These are phyloP conservation scores for Pollachius pollachius DNA, from an alignment of 2,113 vertebrate genomes.

Conservation along the genomic window DNA sequence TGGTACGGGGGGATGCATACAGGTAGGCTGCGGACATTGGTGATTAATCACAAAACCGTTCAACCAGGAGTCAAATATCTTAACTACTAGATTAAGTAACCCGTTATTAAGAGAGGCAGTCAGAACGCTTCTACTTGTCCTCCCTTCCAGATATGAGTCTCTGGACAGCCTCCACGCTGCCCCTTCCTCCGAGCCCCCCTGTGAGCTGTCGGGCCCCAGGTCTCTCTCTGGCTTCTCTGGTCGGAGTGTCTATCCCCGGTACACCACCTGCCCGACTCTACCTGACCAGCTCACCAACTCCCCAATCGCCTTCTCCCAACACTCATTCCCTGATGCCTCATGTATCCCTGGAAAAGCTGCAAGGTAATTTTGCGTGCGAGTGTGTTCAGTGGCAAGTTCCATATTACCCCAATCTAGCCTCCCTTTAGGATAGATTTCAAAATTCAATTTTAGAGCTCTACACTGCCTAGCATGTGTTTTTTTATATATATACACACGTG, in stretches of 20 bases:
- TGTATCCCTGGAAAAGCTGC: conserved; percentile 68
- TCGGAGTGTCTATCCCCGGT: conserved; percentile 43
- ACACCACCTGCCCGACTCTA: conserved; percentile 41
- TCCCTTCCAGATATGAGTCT: conserved; percentile 84
- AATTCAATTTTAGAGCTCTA: too few species aligned
- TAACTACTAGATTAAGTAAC: too few species aligned
- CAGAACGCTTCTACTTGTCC: neutral
- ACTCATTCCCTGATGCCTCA: neutral
- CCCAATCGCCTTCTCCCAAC: conserved; percentile 24
- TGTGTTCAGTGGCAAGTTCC: neutral
- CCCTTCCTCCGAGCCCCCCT: conserved; percentile 48
- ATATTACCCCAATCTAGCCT: too few species aligned
- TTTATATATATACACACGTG: too few species aligned
- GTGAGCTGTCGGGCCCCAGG: conserved; percentile 53
- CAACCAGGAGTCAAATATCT: too few species aligned
- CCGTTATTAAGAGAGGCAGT: too few species aligned
- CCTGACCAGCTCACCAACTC: conserved; percentile 18
- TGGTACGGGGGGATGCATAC: too few species aligned
- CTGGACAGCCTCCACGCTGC: conserved; percentile 84
- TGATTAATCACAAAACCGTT: too few species aligned
- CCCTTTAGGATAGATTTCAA: too few species aligned
- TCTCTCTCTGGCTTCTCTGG: conserved; percentile 67
- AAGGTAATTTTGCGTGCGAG: conserved; percentile 52
- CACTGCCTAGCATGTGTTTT: too few species aligned
- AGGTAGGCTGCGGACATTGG: too few species aligned